These are phyloP conservation scores for Panulirus ornatus DNA, from an alignment of 1,140 invertebrate genomes.

Conservation along the genomic window DNA sequence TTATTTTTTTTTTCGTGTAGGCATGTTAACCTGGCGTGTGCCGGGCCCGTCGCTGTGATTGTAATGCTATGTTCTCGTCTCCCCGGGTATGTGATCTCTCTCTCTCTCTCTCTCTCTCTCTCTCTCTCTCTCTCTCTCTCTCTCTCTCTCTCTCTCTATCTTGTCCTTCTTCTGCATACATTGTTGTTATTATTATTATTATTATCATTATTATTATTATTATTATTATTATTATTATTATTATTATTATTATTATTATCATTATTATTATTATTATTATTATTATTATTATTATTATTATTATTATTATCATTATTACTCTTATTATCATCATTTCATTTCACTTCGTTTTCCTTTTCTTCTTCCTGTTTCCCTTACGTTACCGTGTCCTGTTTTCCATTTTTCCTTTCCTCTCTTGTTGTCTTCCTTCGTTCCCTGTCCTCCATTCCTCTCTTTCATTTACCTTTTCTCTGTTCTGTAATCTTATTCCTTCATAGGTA, in stretches of 20 bases:
- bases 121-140: no score
- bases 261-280: constrained; percentile 30
- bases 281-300: constrained; percentile 1
- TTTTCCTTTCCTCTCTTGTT: no score
- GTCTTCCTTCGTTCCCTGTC: background rate
- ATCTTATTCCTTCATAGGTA: no score
- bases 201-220: constrained; percentile 30
- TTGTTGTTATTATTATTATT: constrained; percentile 24
- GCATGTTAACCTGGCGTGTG: no score
- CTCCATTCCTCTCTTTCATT: background rate
- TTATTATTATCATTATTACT: constrained; percentile 4
- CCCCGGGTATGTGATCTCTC: no score
- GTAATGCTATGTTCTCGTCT: no score
- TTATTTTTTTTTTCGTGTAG: no score
- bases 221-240: constrained; percentile 31
- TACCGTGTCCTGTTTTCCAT: background rate
- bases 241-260: constrained; percentile 26
- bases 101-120: no score
- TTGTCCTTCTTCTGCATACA: background rate
- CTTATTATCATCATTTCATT: constrained; percentile 24
- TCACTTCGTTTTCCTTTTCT: background rate
- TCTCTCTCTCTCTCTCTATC: no score
- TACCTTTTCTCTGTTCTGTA: background rate
- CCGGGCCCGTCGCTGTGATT: no score
- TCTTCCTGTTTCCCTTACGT: background rate